Percentiles rank a stretch among this genome's conserved stretches.
Conservation (phyloP, 1,140 invertebrate genomes). For the Saccostrea echinata region DNA sequence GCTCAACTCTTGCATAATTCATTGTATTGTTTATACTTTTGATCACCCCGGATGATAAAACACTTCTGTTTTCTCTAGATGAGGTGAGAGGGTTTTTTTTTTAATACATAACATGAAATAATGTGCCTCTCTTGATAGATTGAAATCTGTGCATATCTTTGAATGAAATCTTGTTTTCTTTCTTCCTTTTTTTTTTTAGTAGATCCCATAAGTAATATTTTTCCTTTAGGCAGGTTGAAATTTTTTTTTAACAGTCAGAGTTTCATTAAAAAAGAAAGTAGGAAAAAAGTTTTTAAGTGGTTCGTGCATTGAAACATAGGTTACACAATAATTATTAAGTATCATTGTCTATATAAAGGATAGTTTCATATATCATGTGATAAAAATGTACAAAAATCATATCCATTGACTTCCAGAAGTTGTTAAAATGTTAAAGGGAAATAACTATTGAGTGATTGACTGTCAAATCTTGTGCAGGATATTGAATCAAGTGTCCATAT, state of each 20-base stretch:
- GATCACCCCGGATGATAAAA: constrained; percentile 2
- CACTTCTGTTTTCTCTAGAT: neutral
- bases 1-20: constrained; percentile 24
- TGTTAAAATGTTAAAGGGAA: neutral
- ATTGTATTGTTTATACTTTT: constrained; percentile 21
- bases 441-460: constrained; percentile 13
- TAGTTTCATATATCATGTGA: neutral
- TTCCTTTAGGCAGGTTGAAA: neutral
- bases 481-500: neutral
- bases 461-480: neutral
- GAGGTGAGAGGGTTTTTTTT: neutral
- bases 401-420: neutral
- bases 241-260: neutral
- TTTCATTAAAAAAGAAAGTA: neutral
- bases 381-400: neutral
- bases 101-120: neutral
- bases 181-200: neutral
- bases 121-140: neutral
- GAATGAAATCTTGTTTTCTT: neutral
- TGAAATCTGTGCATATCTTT: neutral
- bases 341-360: neutral
- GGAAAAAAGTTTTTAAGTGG: neutral
- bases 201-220: neutral
- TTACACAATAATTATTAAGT: neutral
- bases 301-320: neutral